phyloP scores from a whole-genome alignment of 2,113 vertebrate genomes.

The Podiceps cristatus region DNA sequence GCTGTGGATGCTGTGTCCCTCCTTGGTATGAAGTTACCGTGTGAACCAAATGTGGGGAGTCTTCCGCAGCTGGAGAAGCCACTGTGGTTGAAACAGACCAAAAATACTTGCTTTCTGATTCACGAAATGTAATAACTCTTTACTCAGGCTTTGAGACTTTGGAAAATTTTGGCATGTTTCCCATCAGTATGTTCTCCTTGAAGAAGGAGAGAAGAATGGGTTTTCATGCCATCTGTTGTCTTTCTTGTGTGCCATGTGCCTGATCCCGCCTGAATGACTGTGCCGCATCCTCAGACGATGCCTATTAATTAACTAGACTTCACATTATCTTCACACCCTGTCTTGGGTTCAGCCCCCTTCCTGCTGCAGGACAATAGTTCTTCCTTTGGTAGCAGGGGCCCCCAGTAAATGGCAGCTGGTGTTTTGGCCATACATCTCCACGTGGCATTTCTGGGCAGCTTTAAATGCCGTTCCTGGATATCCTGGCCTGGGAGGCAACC shows the following conservation, averaged over 20 bases:
- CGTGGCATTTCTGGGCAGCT: background rate
- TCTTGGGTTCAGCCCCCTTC: background rate
- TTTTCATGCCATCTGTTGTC: background rate
- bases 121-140: constrained; percentile 18
- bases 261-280: background rate
- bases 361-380: background rate
- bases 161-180: background rate
- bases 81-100: background rate
- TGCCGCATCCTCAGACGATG: background rate
- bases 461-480: background rate
- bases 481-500: background rate
- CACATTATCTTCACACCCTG: background rate
- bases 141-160: background rate
- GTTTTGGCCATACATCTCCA: background rate
- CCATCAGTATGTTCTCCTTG: background rate
- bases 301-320: background rate
- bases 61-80: background rate
- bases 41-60: background rate
- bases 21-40: background rate
- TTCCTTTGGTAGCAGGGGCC: background rate
- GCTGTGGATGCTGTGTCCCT: background rate
- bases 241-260: background rate
- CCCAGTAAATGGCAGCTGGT: background rate
- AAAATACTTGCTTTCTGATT: constrained; percentile 28
- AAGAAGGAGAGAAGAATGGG: background rate